Conservation (phyloP, 2,113 vertebrate genomes). For the Podarcis cretensis region DNA sequence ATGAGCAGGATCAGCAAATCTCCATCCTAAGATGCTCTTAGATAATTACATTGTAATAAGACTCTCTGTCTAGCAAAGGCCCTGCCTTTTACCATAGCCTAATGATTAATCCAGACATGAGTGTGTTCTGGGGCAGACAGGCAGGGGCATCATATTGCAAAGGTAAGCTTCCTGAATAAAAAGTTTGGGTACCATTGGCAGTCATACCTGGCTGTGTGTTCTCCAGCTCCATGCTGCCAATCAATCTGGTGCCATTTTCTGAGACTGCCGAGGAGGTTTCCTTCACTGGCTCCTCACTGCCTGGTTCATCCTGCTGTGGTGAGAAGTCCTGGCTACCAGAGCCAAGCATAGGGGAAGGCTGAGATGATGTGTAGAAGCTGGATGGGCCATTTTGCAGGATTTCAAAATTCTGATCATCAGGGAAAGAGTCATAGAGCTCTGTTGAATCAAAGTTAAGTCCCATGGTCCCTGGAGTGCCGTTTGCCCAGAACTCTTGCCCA, state of each 20-base stretch:
- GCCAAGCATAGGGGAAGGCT: conserved; percentile 74
- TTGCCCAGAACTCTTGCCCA: conserved; percentile 87
- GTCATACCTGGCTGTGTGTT: conserved; percentile 74
- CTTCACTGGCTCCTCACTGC: conserved; percentile 37
- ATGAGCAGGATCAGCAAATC: not conserved
- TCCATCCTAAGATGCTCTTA: not conserved
- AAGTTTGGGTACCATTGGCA: not conserved
- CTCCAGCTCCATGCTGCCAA: conserved; percentile 78
- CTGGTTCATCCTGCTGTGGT: conserved; percentile 46
- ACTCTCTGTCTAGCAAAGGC: not conserved
- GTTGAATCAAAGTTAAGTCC: conserved; percentile 80
- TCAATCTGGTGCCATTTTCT: conserved; percentile 72
- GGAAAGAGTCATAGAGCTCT: conserved; percentile 84
- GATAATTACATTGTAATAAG: not conserved
- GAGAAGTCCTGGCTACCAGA: conserved; percentile 70
- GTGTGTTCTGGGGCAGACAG: not conserved
- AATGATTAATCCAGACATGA: not conserved
- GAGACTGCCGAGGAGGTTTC: conserved; percentile 57
- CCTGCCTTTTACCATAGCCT: not conserved
- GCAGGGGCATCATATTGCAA: not conserved
- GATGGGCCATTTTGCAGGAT: conserved; percentile 75
- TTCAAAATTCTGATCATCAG: conserved; percentile 80
- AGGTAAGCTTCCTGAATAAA: not conserved
- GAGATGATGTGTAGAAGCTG: conserved; percentile 72
- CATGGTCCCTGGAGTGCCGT: conserved; percentile 80